Conservation (phyloP, 2,888 invertebrate genomes). For the Syritta pipiens region DNA sequence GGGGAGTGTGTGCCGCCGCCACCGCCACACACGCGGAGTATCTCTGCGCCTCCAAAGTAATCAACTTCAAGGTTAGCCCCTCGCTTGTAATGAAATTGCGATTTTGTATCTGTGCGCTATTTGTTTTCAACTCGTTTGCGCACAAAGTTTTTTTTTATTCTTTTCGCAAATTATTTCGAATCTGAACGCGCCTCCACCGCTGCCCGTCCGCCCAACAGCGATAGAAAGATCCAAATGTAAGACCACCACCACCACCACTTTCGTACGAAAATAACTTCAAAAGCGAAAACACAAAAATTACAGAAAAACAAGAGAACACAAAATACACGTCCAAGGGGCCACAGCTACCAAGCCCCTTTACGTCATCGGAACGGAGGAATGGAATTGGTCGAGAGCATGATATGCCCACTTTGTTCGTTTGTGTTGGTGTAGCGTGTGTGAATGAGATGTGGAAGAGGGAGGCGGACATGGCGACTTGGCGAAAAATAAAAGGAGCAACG, state of each 20-base stretch:
- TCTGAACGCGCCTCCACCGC: not conserved
- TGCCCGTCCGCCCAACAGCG: not conserved
- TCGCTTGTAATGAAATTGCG: not conserved
- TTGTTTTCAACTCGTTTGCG: not conserved
- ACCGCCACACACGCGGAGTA: not conserved
- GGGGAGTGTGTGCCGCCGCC: no score
- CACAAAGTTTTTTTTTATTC: no score
- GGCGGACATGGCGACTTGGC: not conserved
- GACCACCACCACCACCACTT: no score
- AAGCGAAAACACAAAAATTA: not conserved
- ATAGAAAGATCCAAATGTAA: no score
- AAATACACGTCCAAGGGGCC: conserved; percentile 30
- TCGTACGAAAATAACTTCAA: not conserved
- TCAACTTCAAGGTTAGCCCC: not conserved
- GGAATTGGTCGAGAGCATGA: conserved; percentile 40
- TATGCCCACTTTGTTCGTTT: conserved; percentile 21
- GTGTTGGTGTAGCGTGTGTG: not conserved
- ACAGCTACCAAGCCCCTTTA: conserved; percentile 60
- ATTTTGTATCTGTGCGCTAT: not conserved
- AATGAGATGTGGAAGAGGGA: not conserved
- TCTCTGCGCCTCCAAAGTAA: not conserved
- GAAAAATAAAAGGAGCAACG: not conserved
- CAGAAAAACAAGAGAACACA: not conserved
- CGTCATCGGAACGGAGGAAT: conserved; percentile 36
- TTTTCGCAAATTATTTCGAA: no score